Base-by-base conservation (phyloP, 1,140 invertebrate species). In the Orussus abietinus region DNA sequence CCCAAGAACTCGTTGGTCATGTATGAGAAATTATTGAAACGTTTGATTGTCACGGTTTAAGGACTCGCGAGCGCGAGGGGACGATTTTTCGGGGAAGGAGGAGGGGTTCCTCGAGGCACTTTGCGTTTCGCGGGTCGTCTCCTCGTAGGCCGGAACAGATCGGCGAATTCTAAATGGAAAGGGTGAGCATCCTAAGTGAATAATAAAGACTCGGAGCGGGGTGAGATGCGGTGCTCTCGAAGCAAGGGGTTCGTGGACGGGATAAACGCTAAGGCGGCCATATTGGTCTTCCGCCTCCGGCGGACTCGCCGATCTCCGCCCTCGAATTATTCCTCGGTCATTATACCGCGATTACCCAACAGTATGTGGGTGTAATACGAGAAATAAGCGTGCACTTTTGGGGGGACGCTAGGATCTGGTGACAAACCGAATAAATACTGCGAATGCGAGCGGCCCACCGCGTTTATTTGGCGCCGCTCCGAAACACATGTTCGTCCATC, bases 271-370 rank as follows among this genome's bases (percentile, higher is more conserved):
- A 66, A 65, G 59, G 55, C 52, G 56, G 47, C 58, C 62, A 66
- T 66, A 65, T 60, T 68, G 64, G 59, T 48, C 51, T 45, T 50
- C 46, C 47, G 57, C 64, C 62, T 53, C 35, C 49, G 59, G 64
- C 61, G 21, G 46, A 50, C 39, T 50, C 35, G 37, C 41, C 31
- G 15, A 12, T 45, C 32, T 38, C 28, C 22, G 25, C 37, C 37
- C 32, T 38, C 29, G 53, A 64, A 63, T 69, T 59, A 66, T 69
- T 69, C 62, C 59, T 65, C 55, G 50, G 53, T 64, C 55, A 69
- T 69, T 69, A 66, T 64, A 63, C 62, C 57, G 62, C 64, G 62
- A 69, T 69, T 69, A 69, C 53, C 60, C 56, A 53, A 56, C 55
- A 61, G 47, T 60, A 60, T 59, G 60, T 62, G 60, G 60, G 57